Evolutionary conservation across 1,140 invertebrate genomes (phyloP), one percentile per base, ranked within the genome.

Genomic region (Hylaeus volcanicus): DNA sequence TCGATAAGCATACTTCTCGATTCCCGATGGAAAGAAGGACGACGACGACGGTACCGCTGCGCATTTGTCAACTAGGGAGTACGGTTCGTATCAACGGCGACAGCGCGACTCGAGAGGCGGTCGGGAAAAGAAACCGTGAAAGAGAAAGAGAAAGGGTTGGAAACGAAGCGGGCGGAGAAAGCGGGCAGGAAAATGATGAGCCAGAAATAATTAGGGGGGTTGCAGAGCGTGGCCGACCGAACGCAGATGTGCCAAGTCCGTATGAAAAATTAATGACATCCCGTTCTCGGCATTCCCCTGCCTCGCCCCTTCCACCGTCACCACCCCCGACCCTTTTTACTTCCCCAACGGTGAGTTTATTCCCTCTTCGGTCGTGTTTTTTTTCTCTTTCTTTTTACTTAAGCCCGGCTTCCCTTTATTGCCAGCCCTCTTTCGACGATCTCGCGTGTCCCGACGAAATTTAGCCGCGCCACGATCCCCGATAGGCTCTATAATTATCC

Each of bases 401-500:
- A 77, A 86, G 84, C 86, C 81, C 79, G 79, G 85, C 86, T 89
- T 89, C 87, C 85, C 88, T 91, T 90, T 91, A 89, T 92, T 88
- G 89, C 88, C 87, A 83, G 80, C 86, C 84, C 74, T 81, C 79
- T 88, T 92, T 89, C 90, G 87, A 86, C 88, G 89, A 88, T 91
- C 88, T 92, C 89, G 91, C 91, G 92, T 93, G 92, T 86, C 91
- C 86, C 88, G 82, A 89, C 87, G 87, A 93, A 93, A 92, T 93
- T 92, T 92, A 92, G 89, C 91, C 79, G 87, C 85, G 87, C 87
- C 88, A 83, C 91, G 90, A 92, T 93, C 91, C 75, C 89, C 89
- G 91, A 92, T 92, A 92, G 90, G 89, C 91, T 91, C 91, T 92
- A 92, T 92, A 93, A 93, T 93, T 93, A 93, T 92, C 89, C 91